These are phyloP conservation scores for Cyanoliseus patagonus DNA, from an alignment of 2,113 vertebrate genomes.

Conservation along the genomic window DNA sequence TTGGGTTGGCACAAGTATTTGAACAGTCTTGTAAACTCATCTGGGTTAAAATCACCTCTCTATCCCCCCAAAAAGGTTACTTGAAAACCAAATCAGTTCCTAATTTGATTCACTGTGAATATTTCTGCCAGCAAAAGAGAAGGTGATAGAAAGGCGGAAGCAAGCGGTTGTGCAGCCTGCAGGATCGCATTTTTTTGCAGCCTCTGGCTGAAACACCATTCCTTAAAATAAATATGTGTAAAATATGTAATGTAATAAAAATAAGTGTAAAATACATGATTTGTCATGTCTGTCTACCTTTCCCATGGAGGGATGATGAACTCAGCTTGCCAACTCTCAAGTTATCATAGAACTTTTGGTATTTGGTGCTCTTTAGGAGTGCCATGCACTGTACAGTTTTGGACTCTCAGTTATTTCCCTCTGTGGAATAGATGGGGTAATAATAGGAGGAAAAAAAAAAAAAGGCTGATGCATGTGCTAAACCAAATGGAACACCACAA, in stretches of 20 bases:
- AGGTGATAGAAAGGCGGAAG: not conserved
- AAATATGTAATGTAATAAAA: not conserved
- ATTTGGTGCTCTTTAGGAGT: not conserved
- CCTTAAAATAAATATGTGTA: not conserved
- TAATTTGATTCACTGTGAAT: not conserved
- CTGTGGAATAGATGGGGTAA: not conserved
- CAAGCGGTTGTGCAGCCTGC: not conserved
- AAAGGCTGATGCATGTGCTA: not conserved
- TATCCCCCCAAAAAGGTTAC: not conserved
- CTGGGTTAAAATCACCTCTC: not conserved
- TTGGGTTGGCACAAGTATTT: not conserved
- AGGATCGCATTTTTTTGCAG: not conserved
- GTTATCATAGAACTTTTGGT: not conserved
- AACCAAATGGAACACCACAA: not conserved
- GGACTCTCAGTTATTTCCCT: not conserved
- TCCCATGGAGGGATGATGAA: not conserved
- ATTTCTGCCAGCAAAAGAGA: not conserved
- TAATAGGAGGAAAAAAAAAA: not conserved
- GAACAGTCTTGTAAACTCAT: not conserved
- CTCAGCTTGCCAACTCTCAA: not conserved
- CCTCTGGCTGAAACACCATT: not conserved
- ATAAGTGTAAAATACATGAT: not conserved
- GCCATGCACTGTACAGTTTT: accelerated
- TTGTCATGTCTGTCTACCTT: not conserved
- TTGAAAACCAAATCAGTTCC: not conserved